Conservation (phyloP, 2,797 vertebrate genomes). For the Amphiprion clarkii region DNA sequence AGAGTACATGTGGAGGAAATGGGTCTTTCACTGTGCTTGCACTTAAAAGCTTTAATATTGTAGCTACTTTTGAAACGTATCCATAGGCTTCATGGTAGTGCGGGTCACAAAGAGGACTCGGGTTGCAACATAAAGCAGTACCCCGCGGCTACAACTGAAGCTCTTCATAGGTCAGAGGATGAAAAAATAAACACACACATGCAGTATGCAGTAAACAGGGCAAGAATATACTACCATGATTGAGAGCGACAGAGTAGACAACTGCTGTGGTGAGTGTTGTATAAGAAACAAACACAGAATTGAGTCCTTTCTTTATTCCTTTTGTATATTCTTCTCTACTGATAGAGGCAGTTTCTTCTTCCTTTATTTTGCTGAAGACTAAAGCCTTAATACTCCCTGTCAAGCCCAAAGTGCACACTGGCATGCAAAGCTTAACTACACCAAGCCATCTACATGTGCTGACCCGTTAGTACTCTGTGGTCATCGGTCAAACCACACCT, state of each 20-base stretch:
- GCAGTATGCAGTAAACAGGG: slow-evolving; percentile 28
- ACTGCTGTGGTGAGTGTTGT: not conserved
- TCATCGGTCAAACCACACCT: too few species aligned
- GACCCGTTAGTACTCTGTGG: too few species aligned
- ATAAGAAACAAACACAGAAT: slow-evolving; percentile 4
- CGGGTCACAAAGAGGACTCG: slow-evolving; percentile 7
- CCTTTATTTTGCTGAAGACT: not conserved
- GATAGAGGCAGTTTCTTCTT: not conserved
- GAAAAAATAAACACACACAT: slow-evolving; percentile 5
- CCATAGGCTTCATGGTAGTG: slow-evolving; percentile 30
- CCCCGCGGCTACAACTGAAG: slow-evolving; percentile 39
- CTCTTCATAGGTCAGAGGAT: slow-evolving; percentile 43
- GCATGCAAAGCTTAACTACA: not conserved
- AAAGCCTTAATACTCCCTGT: not conserved
- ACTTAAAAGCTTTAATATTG: slow-evolving; percentile 37
- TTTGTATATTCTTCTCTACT: not conserved
- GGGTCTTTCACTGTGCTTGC: slow-evolving; percentile 4
- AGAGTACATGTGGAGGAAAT: slow-evolving; percentile 4
- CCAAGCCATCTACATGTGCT: too few species aligned
- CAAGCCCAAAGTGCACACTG: too few species aligned
- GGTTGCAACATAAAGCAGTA: slow-evolving; percentile 33
- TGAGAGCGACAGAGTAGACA: not conserved
- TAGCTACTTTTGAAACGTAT: slow-evolving; percentile 37
- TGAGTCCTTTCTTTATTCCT: not conserved
- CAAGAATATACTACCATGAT: slow-evolving; percentile 5